Base-by-base conservation (phyloP, 35 echinoderm and acorn worm species). In the Lytechinus pictus region DNA sequence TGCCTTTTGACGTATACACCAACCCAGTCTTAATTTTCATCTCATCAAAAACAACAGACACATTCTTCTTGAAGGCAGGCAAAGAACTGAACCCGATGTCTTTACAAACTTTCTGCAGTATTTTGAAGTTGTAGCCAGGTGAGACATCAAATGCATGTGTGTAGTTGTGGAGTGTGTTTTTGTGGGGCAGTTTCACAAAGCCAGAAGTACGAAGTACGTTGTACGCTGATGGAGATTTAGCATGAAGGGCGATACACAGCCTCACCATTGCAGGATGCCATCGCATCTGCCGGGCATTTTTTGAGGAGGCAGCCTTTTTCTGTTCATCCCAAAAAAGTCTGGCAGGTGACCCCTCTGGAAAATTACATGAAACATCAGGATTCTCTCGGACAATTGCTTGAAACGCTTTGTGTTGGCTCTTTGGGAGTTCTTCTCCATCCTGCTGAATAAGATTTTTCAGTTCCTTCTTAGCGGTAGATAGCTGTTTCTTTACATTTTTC, bases 221-320 rank as follows among this genome's bases (percentile, higher is more conserved):
- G 95, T 97, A 97, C 11, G 95, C 95, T 87, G 91, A 3, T 51
- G 95, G 53, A 6, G 95, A 97, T 94, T 97, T 97, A 55, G 33
- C 53, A n/a, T 94, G 91, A 0, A 97, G 95, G n/a, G 92, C 92
- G 19, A 97, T 96, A 57, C 95, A 97, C 92, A 95, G 96, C 7
- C 95, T 8, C 10, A 97, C 86, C 33, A 95, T 89, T 3, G 96
- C 95, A 55, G 96, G 96, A 94, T 97, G 96, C 95, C 96, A 97
- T 0, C 92, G 95, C 95, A 94, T 97, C 28, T 86, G 27, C 66
- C 56, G 87, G 19, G 57, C 52, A 1, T 3, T 4, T 91, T 91
- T 91, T 94, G 33, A 61, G 28, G 66, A 93, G 4, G 66, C 93
- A 54, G 79, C 86, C 57, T 95, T 86, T 89, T 94, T 54, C 28